These are phyloP conservation scores for Dorcus parallelipipedus DNA, from an alignment of 2,888 invertebrate genomes.

Conservation along the genomic window DNA sequence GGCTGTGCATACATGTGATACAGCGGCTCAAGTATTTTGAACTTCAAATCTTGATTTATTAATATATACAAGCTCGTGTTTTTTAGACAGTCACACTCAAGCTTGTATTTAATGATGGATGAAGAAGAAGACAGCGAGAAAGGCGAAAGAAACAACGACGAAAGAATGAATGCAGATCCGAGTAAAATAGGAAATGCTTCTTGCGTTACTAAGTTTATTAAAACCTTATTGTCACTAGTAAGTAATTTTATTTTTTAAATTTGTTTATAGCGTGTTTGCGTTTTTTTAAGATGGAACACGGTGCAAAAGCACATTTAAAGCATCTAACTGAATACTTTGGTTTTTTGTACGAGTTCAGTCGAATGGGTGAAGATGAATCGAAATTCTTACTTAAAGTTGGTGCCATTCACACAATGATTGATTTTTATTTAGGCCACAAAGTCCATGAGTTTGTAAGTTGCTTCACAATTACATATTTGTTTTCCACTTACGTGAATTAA, in stretches of 20 bases:
- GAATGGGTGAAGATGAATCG: constrained; percentile 92
- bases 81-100: constrained; percentile 56
- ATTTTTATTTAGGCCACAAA: constrained; percentile 88
- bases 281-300: constrained; percentile 67
- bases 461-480: neutral
- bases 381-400: constrained; percentile 82
- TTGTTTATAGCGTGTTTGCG: neutral
- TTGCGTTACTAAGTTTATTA: constrained; percentile 90
- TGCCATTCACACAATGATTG: constrained; percentile 85
- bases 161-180: constrained; percentile 55
- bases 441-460: constrained; percentile 64
- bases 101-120: constrained; percentile 59
- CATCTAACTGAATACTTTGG: constrained; percentile 92
- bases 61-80: constrained; percentile 23
- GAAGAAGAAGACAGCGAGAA: constrained; percentile 38
- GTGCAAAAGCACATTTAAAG: constrained; percentile 79
- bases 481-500: neutral
- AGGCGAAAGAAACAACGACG: constrained; percentile 17
- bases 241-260: constrained; percentile 38
- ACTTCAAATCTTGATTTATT: neutral
- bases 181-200: constrained; percentile 68
- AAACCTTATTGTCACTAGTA: constrained; percentile 79
- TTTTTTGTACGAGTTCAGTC: constrained; percentile 87
- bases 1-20: constrained; percentile 92
- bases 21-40: constrained; percentile 69